Conservation (phyloP, 1,140 invertebrate species). For the Heliothis subflexa region DNA sequence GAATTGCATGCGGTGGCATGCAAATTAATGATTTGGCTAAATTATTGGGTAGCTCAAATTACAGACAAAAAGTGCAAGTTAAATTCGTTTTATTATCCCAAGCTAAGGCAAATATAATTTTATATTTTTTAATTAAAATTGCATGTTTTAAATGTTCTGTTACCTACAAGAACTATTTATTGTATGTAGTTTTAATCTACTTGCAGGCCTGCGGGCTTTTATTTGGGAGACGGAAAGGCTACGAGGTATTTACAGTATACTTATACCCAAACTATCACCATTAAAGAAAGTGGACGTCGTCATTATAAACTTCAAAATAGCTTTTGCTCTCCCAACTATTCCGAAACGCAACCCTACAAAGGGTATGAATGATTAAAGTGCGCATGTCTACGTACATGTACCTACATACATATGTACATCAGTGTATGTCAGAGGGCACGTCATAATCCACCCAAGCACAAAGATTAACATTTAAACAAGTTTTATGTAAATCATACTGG, state of each 20-base stretch:
- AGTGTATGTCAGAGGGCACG: conserved; percentile 66
- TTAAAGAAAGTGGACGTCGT: no score
- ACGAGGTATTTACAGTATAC: no score
- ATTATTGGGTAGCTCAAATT: neutral
- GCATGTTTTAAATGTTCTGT: neutral
- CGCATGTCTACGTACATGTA: conserved; percentile 32
- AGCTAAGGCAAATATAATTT: no score
- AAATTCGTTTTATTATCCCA: neutral
- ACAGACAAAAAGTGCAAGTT: neutral
- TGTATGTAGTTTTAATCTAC: no score
- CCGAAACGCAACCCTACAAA: conserved; percentile 32
- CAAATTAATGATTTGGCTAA: neutral
- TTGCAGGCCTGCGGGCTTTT: no score
- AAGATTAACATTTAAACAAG: conserved; percentile 82
- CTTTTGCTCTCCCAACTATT: conserved; percentile 27
- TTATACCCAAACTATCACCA: no score
- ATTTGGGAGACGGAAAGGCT: no score
- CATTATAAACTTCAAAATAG: conserved; percentile 30
- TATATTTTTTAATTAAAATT: no score
- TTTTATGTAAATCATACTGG: conserved; percentile 77
- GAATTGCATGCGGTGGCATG: conserved; percentile 27
- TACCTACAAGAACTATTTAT: no score
- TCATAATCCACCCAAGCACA: conserved; percentile 67
- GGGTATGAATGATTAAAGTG: conserved; percentile 67
- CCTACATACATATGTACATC: conserved; percentile 3